Percentiles rank a stretch among this genome's conserved stretches.
Conservation (phyloP, 2,888 invertebrate genomes). For the Furcula furcula region DNA sequence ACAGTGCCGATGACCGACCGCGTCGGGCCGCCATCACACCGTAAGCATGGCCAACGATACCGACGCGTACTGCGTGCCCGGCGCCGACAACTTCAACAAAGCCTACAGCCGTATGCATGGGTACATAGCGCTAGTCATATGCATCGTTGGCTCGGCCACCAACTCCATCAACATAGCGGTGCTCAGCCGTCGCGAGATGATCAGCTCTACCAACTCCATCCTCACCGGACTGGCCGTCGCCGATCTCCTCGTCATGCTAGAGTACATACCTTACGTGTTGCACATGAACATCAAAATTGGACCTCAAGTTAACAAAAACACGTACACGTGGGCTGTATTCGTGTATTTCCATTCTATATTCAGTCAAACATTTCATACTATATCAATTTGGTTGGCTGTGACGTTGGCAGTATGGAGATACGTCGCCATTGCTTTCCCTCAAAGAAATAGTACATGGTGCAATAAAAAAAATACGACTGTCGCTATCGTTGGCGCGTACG, state of each 20-base stretch:
- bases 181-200: conserved; percentile 94
- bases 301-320: conserved; percentile 74
- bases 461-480: conserved; percentile 88
- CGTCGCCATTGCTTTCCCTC: conserved; percentile 91
- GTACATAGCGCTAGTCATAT: conserved; percentile 92
- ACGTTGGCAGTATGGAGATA: conserved; percentile 96
- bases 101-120: conserved; percentile 90
- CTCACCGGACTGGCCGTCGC: conserved; percentile 95
- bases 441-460: conserved; percentile 91
- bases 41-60: conserved; percentile 64
- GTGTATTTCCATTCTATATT: conserved; percentile 96
- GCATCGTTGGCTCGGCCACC: conserved; percentile 93
- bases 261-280: conserved; percentile 94
- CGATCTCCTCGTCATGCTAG: conserved; percentile 96
- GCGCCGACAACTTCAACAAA: conserved; percentile 82
- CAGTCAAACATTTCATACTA: conserved; percentile 93
- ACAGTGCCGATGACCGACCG: conserved; percentile 44
- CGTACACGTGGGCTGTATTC: conserved; percentile 90
- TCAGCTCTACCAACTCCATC: conserved; percentile 94
- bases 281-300: conserved; percentile 88
- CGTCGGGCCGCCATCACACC: conserved; percentile 29
- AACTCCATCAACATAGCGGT: conserved; percentile 96
- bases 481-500: conserved; percentile 89
- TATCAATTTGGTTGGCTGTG: conserved; percentile 96
- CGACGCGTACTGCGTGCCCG: conserved; percentile 78